These are phyloP conservation scores for Odontesthes bonariensis DNA, from an alignment of 2,113 vertebrate species.

Conservation along the genomic window DNA sequence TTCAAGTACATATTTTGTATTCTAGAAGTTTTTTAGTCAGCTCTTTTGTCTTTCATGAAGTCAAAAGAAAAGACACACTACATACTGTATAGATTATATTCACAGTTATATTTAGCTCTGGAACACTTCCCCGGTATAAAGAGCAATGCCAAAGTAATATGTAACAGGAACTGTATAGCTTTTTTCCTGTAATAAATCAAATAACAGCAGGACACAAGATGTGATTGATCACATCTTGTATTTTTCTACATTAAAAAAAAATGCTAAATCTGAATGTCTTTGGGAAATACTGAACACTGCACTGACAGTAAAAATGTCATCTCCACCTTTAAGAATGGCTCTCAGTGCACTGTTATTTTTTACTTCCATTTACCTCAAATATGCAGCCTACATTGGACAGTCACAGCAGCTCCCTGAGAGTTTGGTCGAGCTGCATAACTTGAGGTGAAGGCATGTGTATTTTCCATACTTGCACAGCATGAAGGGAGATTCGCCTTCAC, in stretches of 20 bases:
- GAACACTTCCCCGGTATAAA: constrained; percentile 3
- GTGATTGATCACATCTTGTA: constrained; percentile 55
- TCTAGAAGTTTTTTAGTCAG: background rate
- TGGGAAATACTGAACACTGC: constrained; percentile 45
- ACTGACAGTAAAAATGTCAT: constrained; percentile 72
- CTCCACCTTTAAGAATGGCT: constrained; percentile 67
- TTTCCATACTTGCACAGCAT: constrained; percentile 61
- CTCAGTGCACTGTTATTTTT: constrained; percentile 33
- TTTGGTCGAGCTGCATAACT: constrained; percentile 68
- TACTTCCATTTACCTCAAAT: constrained; percentile 66
- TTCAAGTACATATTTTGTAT: background rate
- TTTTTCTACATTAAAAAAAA: constrained; percentile 53
- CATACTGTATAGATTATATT: constrained; percentile 8
- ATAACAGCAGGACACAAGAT: constrained; percentile 39
- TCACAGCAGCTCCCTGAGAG: constrained; percentile 63
- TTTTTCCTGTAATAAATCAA: constrained; percentile 64
- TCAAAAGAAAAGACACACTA: constrained; percentile 13
- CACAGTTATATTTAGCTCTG: constrained; percentile 41
- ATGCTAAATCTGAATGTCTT: constrained; percentile 51
- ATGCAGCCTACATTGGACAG: constrained; percentile 63
- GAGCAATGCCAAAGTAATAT: constrained; percentile 36
- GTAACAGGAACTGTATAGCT: constrained; percentile 24
- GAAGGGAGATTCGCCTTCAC: constrained; percentile 64
- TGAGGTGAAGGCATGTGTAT: constrained; percentile 67
- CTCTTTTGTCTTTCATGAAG: background rate